phyloP scores from a whole-genome alignment of 2,797 vertebrate genomes.

The Falco novaeseelandiae region DNA sequence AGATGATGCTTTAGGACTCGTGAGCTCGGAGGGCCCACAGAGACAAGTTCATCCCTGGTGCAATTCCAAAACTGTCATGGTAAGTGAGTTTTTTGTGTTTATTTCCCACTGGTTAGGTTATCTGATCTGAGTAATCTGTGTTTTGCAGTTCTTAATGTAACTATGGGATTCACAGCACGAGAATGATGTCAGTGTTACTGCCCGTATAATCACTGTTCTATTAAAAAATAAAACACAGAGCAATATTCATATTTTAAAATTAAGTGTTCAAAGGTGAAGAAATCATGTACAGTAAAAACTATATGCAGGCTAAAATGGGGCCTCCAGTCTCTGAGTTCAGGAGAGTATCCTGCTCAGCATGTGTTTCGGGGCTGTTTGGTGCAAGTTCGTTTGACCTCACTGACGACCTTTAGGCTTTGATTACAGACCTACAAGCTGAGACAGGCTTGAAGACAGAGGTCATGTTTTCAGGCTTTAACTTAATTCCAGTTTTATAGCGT shows the following conservation, averaged over 20 bases:
- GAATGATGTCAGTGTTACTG: neutral
- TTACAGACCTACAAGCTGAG: neutral
- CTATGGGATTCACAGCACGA: neutral
- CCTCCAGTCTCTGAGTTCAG: neutral
- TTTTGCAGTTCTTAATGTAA: neutral
- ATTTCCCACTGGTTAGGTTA: conserved; percentile 16
- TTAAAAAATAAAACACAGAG: neutral
- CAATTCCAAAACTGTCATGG: conserved; percentile 6
- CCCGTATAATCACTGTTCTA: neutral
- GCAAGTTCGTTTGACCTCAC: neutral
- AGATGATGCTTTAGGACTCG: neutral
- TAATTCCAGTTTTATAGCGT: neutral
- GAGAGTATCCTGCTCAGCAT: neutral
- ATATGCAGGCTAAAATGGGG: neutral
- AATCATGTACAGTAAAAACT: neutral
- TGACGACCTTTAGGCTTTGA: neutral
- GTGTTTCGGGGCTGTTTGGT: neutral
- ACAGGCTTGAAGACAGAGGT: neutral
- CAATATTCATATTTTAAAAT: neutral
- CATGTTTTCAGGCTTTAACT: neutral
- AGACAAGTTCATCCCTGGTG: neutral
- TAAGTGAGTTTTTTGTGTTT: conserved; percentile 41
- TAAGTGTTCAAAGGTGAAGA: neutral
- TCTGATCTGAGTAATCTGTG: neutral
- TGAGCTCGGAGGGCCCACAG: neutral